These are phyloP conservation scores for Enteromius thamalakanensis DNA, from an alignment of 2,797 vertebrate species.

Conservation along the genomic window DNA sequence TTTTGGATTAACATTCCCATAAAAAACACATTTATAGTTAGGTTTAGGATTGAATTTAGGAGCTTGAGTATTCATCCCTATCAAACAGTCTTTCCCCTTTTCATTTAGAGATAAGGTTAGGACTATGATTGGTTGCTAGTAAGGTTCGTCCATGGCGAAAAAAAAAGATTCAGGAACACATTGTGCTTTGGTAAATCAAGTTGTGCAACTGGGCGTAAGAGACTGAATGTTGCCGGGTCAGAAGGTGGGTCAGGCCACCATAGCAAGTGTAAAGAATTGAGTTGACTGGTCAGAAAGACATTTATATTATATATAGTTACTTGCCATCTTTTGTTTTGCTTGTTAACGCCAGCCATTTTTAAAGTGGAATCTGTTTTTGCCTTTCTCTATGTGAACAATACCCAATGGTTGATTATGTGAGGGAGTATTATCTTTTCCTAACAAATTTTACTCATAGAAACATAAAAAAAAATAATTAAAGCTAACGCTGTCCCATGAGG, in stretches of 20 bases:
- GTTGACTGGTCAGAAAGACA: slow-evolving; percentile 1
- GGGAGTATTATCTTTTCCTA: not conserved
- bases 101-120: not conserved
- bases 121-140: not conserved
- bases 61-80: not conserved
- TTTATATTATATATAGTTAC: no score
- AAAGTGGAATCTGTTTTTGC: slow-evolving; percentile 1
- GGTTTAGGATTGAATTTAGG: not conserved
- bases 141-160: not conserved
- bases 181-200: not conserved
- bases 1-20: not conserved
- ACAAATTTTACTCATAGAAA: not conserved
- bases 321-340: not conserved
- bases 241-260: not conserved
- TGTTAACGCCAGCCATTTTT: not conserved
- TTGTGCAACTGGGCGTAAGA: not conserved
- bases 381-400: not conserved
- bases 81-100: not conserved
- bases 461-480: not conserved
- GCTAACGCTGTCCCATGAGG: no score
- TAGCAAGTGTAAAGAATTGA: not conserved
- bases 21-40: not conserved
- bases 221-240: slow-evolving; percentile 4
- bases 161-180: not conserved
- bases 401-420: no score